Evolutionary conservation across 2,888 invertebrate species (phyloP).

Genomic region (Caprella mutica): DNA sequence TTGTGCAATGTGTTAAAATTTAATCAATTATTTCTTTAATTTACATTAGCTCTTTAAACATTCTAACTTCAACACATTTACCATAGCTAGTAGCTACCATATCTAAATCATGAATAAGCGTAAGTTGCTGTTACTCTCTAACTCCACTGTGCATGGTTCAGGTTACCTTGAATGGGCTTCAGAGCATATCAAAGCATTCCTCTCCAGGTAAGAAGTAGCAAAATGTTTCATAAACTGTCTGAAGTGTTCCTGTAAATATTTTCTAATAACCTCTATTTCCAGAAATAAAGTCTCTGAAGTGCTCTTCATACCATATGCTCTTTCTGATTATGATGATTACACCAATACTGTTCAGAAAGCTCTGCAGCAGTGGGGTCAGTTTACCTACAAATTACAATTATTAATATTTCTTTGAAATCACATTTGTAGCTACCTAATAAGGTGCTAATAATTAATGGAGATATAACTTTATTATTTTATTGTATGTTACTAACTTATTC

Average conservation of each 20-base stretch:
- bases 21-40: too few species aligned
- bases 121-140: constrained; percentile 25
- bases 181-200: constrained; percentile 16
- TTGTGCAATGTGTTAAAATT: too few species aligned
- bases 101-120: constrained; percentile 4
- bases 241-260: background rate
- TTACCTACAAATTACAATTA: constrained; percentile 38
- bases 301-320: constrained; percentile 64
- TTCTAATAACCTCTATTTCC: too few species aligned
- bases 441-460: too few species aligned
- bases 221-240: background rate
- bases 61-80: too few species aligned
- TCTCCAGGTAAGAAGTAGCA: constrained; percentile 11
- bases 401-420: constrained; percentile 2
- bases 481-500: too few species aligned
- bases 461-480: too few species aligned
- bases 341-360: constrained; percentile 50
- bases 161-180: constrained; percentile 28
- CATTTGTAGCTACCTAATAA: too few species aligned
- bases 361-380: constrained; percentile 43
- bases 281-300: constrained; percentile 38
- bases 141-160: constrained; percentile 22
- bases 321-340: constrained; percentile 54
- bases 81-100: too few species aligned
- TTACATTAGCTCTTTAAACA: too few species aligned